Conservation (phyloP, 2,797 vertebrate genomes). For the Eupleurogrammus muticus region DNA sequence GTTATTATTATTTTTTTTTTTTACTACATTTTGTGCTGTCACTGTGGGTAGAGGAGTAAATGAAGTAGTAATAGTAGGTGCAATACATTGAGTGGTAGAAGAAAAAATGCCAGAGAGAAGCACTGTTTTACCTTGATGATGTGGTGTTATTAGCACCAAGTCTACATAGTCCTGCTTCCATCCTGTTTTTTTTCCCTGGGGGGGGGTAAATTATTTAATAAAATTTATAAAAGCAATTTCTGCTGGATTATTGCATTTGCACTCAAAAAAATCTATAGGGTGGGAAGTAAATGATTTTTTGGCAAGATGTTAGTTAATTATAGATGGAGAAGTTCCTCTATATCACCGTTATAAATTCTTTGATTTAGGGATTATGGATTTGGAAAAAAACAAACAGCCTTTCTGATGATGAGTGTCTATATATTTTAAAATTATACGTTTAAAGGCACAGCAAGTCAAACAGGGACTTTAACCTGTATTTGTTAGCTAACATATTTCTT, state of each 20-base stretch:
- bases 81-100: slow-evolving; percentile 65
- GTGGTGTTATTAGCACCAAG: slow-evolving; percentile 55
- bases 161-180: slow-evolving; percentile 69
- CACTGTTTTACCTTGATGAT: slow-evolving; percentile 63
- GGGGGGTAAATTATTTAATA: slow-evolving; percentile 81
- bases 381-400: slow-evolving; percentile 45
- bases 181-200: slow-evolving; percentile 44
- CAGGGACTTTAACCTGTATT: slow-evolving; percentile 61
- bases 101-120: slow-evolving; percentile 53
- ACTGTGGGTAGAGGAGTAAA: slow-evolving; percentile 32
- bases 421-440: slow-evolving; percentile 19
- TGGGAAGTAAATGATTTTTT: slow-evolving; percentile 45
- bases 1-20: slow-evolving; percentile 17
- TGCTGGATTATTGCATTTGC: slow-evolving; percentile 83
- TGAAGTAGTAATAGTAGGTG: slow-evolving; percentile 52
- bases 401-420: slow-evolving; percentile 56
- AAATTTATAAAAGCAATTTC: slow-evolving; percentile 68
- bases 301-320: slow-evolving; percentile 55
- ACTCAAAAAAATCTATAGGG: slow-evolving; percentile 69
- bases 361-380: slow-evolving; percentile 42
- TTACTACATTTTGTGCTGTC: slow-evolving; percentile 28
- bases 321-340: slow-evolving; percentile 54
- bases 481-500: slow-evolving; percentile 42
- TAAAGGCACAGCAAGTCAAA: slow-evolving; percentile 30
- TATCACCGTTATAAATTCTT: slow-evolving; percentile 46